These are phyloP conservation scores for Pogonomyrmex californicus DNA, from an alignment of 1,140 invertebrate genomes.

Conservation along the genomic window DNA sequence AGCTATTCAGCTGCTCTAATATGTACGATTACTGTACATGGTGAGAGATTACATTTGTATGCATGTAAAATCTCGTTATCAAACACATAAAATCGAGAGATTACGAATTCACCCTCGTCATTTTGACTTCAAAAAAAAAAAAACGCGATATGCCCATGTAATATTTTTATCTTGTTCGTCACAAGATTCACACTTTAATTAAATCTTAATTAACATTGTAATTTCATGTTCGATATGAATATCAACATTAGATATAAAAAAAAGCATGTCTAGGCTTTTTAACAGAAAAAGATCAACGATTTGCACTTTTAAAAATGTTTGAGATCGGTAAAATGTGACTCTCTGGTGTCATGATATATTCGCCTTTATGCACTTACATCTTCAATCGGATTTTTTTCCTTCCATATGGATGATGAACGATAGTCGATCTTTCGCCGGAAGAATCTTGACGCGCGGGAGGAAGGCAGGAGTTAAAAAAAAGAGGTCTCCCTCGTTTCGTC, in stretches of 20 bases:
- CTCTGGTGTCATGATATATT: background rate
- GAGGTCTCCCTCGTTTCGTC: conserved; percentile 56
- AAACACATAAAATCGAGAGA: background rate
- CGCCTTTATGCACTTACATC: background rate
- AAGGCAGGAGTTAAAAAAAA: conserved; percentile 37
- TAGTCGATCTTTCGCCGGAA: conserved; percentile 46
- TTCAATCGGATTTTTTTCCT: conserved; percentile 19
- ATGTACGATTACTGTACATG: background rate
- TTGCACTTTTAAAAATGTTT: background rate
- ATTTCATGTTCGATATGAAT: background rate
- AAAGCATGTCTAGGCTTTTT: too few species aligned
- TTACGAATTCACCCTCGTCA: background rate
- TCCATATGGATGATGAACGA: conserved; percentile 38
- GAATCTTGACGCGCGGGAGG: conserved; percentile 23
- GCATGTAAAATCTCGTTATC: background rate
- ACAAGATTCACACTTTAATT: background rate
- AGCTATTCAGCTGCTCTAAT: background rate
- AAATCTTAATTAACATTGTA: background rate
- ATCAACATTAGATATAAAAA: too few species aligned
- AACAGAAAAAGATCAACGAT: background rate
- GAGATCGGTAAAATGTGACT: background rate
- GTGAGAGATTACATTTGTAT: background rate
- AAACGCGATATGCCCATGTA: too few species aligned
- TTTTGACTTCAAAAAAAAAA: background rate
- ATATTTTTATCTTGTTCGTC: background rate